Evolutionary conservation across 2,888 invertebrate genomes (phyloP).

Genomic region (Perithous albicinctus): DNA sequence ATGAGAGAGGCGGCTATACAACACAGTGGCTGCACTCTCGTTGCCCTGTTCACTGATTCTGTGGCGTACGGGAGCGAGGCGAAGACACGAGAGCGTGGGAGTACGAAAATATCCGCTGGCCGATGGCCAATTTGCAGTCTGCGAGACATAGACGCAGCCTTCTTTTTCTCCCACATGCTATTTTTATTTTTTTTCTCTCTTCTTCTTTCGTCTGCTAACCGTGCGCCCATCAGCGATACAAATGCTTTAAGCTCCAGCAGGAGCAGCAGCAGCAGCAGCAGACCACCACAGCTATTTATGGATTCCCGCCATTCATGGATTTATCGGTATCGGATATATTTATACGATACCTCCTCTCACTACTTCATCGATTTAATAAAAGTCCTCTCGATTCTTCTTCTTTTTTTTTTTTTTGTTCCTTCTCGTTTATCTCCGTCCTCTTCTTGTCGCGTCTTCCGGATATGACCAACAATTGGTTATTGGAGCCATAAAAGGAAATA

Average conservation of each 20-base stretch:
- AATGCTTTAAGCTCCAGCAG: slow-evolving; percentile 28
- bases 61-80: background rate
- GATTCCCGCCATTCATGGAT: slow-evolving; percentile 75
- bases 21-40: slow-evolving; percentile 35
- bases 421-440: background rate
- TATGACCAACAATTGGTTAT: slow-evolving; percentile 1
- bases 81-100: slow-evolving; percentile 36
- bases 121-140: slow-evolving; percentile 75
- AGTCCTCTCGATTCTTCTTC: slow-evolving; percentile 1
- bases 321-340: slow-evolving; percentile 75
- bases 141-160: slow-evolving; percentile 60
- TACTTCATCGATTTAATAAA: slow-evolving; percentile 27
- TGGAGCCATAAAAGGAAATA: background rate
- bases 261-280: background rate
- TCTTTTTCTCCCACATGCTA: slow-evolving; percentile 28
- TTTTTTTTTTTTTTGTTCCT: too few species aligned
- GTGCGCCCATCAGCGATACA: slow-evolving; percentile 66
- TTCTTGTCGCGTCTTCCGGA: slow-evolving; percentile 1
- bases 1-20: too few species aligned
- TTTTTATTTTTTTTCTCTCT: slow-evolving; percentile 31
- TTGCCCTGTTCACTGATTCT: background rate
- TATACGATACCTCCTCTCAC: background rate
- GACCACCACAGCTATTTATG: slow-evolving; percentile 75
- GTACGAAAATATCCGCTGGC: slow-evolving; percentile 80
- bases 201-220: slow-evolving; percentile 33